Conservation (phyloP, 2,888 invertebrate species). For the Papilio protenor region DNA sequence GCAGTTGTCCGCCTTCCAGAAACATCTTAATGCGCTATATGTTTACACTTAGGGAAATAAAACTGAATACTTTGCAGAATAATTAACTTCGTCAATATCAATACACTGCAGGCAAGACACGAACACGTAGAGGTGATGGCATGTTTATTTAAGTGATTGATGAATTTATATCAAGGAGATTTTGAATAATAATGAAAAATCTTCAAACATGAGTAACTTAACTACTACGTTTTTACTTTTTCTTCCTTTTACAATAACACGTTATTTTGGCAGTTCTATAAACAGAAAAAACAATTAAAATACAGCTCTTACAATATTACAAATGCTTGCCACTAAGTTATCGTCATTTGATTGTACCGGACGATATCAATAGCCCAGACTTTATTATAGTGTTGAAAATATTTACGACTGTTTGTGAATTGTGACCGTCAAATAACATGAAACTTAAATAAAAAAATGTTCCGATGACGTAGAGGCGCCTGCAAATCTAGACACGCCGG, state of each 20-base stretch:
- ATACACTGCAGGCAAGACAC: slow-evolving; percentile 12
- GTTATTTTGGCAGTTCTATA: no score
- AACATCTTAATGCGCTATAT: slow-evolving; percentile 17
- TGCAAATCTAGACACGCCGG: background rate
- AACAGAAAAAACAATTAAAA: no score
- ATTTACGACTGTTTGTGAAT: background rate
- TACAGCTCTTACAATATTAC: background rate
- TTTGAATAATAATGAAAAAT: background rate
- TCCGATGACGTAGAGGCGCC: background rate
- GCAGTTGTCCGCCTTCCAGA: slow-evolving; percentile 25
- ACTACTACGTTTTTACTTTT: background rate
- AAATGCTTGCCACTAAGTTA: background rate
- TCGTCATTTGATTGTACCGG: background rate
- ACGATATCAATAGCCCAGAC: background rate
- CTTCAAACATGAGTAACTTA: background rate
- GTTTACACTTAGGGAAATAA: slow-evolving; percentile 16
- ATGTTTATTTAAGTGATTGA: background rate
- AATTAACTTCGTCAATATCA: slow-evolving; percentile 6
- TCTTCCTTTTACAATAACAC: background rate
- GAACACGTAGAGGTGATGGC: background rate
- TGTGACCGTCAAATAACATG: background rate
- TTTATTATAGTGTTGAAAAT: background rate
- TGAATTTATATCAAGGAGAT: background rate
- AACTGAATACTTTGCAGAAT: background rate
- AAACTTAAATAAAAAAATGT: background rate